These are phyloP conservation scores for Diplolepis rosae DNA, from an alignment of 2,888 invertebrate genomes.

Conservation along the genomic window DNA sequence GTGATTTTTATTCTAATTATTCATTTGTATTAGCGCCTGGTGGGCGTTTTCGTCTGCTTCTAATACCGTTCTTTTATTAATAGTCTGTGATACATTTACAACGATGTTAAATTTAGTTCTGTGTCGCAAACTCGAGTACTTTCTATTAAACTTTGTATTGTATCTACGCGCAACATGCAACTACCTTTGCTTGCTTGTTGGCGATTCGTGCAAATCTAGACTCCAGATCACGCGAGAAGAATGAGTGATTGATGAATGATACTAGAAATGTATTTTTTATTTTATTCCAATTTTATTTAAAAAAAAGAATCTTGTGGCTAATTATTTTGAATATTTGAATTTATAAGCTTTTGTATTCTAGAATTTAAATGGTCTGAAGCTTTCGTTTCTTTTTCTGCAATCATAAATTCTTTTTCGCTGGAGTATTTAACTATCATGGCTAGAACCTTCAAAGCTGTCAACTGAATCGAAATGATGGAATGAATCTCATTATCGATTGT, in stretches of 20 bases:
- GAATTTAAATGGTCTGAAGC: too few species aligned
- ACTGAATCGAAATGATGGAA: background rate
- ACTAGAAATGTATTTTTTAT: background rate
- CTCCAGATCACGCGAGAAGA: slow-evolving; percentile 13
- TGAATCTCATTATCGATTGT: background rate
- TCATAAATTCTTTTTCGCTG: slow-evolving; percentile 6
- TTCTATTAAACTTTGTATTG: slow-evolving; percentile 22
- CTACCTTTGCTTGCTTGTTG: slow-evolving; percentile 4
- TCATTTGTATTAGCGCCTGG: slow-evolving; percentile 7
- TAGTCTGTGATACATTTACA: slow-evolving; percentile 32
- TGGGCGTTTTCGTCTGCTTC: background rate
- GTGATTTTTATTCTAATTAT: background rate
- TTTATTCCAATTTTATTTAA: background rate
- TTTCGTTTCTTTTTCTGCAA: background rate
- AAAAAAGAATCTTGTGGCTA: too few species aligned
- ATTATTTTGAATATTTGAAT: too few species aligned
- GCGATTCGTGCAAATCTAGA: slow-evolving; percentile 11
- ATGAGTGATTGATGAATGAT: slow-evolving; percentile 16
- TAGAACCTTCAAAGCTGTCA: background rate
- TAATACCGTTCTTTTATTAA: slow-evolving; percentile 27
- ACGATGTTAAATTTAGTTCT: slow-evolving; percentile 31
- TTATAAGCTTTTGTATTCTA: too few species aligned
- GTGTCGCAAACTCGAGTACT: slow-evolving; percentile 24
- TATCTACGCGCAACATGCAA: slow-evolving; percentile 26
- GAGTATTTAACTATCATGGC: background rate